Conservation (phyloP, 2,797 vertebrate species). For the Phrynocephalus forsythii region DNA sequence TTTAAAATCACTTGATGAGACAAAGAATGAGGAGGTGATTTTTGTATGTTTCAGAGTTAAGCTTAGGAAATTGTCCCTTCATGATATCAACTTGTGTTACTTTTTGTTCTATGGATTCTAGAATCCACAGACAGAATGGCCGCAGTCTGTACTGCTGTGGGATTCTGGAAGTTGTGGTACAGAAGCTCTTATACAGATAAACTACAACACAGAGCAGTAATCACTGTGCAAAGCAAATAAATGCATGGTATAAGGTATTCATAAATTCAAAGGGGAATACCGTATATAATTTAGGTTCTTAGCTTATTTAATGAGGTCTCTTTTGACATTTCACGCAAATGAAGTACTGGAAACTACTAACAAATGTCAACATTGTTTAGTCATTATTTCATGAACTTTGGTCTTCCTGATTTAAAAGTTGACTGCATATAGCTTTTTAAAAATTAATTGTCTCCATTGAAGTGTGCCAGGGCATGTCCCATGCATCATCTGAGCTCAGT, state of each 20-base stretch:
- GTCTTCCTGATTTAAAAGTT: constrained; percentile 59
- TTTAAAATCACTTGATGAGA: too few relatives aligned
- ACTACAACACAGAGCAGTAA: too few relatives aligned
- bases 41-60: too few relatives aligned
- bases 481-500: constrained; percentile 11
- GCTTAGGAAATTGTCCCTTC: too few relatives aligned
- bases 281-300: neutral
- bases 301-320: neutral
- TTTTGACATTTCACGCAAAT: neutral
- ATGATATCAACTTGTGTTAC: too few relatives aligned
- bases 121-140: too few relatives aligned
- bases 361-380: neutral
- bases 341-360: neutral
- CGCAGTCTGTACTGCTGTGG: too few relatives aligned
- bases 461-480: constrained; percentile 40
- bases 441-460: neutral
- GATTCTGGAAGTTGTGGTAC: too few relatives aligned
- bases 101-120: too few relatives aligned
- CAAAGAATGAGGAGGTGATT: too few relatives aligned
- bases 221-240: too few relatives aligned
- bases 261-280: neutral
- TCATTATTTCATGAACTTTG: neutral
- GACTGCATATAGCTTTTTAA: constrained; percentile 34
- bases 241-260: neutral
- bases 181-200: too few relatives aligned